Base-by-base conservation (phyloP, 2,888 invertebrate genomes). In the Drosophila diplacantha region DNA sequence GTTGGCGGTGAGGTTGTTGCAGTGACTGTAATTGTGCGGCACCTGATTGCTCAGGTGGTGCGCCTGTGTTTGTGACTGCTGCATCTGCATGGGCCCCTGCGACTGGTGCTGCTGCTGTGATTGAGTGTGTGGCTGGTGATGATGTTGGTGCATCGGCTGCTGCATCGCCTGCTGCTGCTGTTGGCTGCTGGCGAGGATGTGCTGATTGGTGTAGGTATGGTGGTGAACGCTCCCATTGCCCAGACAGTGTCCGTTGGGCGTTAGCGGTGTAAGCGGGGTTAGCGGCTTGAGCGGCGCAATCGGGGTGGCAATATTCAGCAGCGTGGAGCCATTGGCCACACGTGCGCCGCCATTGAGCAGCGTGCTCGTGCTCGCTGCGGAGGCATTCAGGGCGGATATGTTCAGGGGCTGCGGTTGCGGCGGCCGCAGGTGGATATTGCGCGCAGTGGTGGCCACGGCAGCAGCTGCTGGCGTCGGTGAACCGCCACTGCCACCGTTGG, bases 371-470 rank as follows among this genome's bases (percentile, higher is more conserved):
- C 62, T 79, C 35, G 73, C 50, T 12, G 62, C 62, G 60, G 83
- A 67, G 16, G 86, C 77, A 61, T 81, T 87, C 78, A 93, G 87
- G 58, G 93, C 92, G 75, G 93, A 91, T 68, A 92, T 91, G 87
- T 93, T 93, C 71, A 93, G 89, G 55, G 93, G 92, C 76, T 92
- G 91, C 79, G 92, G 91, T 76, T 92, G 91, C 79, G 92, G 91
- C 46, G 88, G 88, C 62, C 88, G 84, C 73, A 85, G 74, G 68
- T 87, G 87, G 55, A 86, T 85, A 64, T 82, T 85, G 74, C 84
- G 83, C 62, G 83, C 68, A 46, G 86, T 85, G 79, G 81, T 73
- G 73, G 86, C 85, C 84, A 78, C 78, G 75, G 71, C 83, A 62
- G 81, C 83, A 44, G 77, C 83, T 35, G 81, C 78, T 16, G 76